These are phyloP conservation scores for Dolomedes plantarius DNA, from an alignment of 2,888 invertebrate genomes.

Conservation along the genomic window DNA sequence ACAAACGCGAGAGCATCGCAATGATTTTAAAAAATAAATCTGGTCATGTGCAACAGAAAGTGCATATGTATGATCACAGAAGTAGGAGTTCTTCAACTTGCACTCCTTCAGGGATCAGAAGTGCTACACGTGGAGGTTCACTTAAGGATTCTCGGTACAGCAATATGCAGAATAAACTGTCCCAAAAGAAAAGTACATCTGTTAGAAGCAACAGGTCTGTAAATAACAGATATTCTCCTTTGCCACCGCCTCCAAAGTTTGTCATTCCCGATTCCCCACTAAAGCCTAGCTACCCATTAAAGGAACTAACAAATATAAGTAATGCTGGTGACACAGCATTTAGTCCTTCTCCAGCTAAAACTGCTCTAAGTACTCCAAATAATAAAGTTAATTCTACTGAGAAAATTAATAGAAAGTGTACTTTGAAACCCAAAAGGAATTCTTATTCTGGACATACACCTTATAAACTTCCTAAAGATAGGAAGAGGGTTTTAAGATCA, in stretches of 20 bases:
- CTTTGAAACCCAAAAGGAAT: conserved; percentile 28
- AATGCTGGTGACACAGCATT: not conserved
- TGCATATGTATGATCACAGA: conserved; percentile 29
- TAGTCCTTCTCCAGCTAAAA: not conserved
- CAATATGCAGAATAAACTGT: not conserved
- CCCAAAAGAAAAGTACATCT: not conserved
- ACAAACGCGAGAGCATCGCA: conserved; percentile 58
- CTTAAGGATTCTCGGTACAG: not conserved
- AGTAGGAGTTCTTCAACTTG: not conserved
- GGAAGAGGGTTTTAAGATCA: conserved; percentile 27
- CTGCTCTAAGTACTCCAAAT: not conserved
- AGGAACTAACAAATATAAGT: conserved; percentile 27
- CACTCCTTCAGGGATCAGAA: not conserved
- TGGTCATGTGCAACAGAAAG: conserved; percentile 52
- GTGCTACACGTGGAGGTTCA: not conserved
- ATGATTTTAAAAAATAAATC: conserved; percentile 47
- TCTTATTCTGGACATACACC: conserved; percentile 35
- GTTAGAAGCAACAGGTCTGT: not conserved
- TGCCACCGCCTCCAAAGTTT: conserved; percentile 53
- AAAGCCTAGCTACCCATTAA: conserved; percentile 3
- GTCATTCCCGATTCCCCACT: not conserved
- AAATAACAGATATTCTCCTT: conserved; percentile 8
- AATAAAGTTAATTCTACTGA: not conserved
- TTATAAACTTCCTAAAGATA: not conserved
- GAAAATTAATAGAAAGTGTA: not conserved